phyloP scores from a whole-genome alignment of 2,113 vertebrate genomes.

The Pollimyrus isidori region DNA sequence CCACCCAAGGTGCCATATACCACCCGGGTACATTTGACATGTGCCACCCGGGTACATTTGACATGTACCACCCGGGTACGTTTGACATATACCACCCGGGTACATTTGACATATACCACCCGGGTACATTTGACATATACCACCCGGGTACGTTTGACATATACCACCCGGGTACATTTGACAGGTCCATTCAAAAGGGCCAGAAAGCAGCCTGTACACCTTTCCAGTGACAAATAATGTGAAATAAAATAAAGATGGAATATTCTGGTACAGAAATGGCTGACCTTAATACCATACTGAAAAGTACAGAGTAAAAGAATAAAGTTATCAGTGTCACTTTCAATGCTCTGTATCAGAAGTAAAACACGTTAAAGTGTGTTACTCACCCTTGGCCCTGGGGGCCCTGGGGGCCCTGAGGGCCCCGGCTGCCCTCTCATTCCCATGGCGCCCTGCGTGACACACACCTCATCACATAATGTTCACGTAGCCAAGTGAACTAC shows the following conservation, averaged over 20 bases:
- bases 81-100: background rate
- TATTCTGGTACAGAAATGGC: background rate
- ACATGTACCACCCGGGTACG: background rate
- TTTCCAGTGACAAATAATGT: background rate
- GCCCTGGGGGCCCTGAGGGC: conserved; percentile 76
- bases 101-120: background rate
- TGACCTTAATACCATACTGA: background rate
- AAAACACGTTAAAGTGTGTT: background rate
- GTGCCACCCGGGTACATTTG: background rate
- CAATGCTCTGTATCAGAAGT: background rate
- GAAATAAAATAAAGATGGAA: background rate
- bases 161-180: background rate
- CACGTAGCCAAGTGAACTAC: background rate
- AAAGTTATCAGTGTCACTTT: background rate
- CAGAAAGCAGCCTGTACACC: background rate
- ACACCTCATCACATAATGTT: background rate
- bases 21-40: no score
- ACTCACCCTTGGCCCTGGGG: conserved; percentile 78
- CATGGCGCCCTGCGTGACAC: conserved; percentile 69
- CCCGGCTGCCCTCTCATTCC: conserved; percentile 67
- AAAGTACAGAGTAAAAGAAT: background rate
- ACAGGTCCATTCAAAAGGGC: background rate
- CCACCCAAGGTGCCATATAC: no score
- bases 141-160: no score
- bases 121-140: no score